These are phyloP conservation scores for Lates calcarifer DNA, from an alignment of 2,113 vertebrate species.

Conservation along the genomic window DNA sequence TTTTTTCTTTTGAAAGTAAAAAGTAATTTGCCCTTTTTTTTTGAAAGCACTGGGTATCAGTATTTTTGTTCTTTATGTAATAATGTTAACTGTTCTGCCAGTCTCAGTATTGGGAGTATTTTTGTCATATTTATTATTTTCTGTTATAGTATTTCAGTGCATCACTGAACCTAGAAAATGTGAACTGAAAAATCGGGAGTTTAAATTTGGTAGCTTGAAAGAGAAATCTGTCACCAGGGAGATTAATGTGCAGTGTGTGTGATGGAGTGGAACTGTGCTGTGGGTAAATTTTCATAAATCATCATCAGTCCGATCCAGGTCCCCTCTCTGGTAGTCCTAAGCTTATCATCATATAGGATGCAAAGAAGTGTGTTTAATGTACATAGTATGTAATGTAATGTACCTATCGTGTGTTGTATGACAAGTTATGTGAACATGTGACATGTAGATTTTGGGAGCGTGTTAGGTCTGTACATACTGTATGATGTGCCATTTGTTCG, in stretches of 20 bases:
- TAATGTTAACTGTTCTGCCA: neutral
- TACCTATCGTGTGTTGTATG: conserved; percentile 48
- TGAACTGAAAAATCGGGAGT: conserved; percentile 37
- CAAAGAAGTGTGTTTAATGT: conserved; percentile 60
- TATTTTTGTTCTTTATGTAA: conserved; percentile 32
- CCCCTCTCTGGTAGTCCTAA: conserved; percentile 8
- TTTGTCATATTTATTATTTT: conserved; percentile 51
- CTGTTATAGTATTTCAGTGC: conserved; percentile 63
- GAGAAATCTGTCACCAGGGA: neutral
- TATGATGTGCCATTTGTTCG: conserved; percentile 63
- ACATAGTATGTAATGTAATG: conserved; percentile 67
- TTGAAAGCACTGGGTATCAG: neutral
- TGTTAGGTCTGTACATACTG: conserved; percentile 65
- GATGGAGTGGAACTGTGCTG: conserved; percentile 12
- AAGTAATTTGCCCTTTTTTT: neutral
- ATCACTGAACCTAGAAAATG: conserved; percentile 64
- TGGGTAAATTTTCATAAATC: neutral
- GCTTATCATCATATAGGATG: conserved; percentile 16
- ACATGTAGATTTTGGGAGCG: conserved; percentile 51
- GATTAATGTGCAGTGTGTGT: conserved; percentile 5
- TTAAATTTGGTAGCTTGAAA: neutral
- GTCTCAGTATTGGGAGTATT: conserved; percentile 46
- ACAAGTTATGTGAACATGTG: conserved; percentile 59
- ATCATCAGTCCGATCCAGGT: neutral
- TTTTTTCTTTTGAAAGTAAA: conserved; percentile 1